Conservation (phyloP, 2,113 vertebrate genomes). For the Pteropus alecto region DNA sequence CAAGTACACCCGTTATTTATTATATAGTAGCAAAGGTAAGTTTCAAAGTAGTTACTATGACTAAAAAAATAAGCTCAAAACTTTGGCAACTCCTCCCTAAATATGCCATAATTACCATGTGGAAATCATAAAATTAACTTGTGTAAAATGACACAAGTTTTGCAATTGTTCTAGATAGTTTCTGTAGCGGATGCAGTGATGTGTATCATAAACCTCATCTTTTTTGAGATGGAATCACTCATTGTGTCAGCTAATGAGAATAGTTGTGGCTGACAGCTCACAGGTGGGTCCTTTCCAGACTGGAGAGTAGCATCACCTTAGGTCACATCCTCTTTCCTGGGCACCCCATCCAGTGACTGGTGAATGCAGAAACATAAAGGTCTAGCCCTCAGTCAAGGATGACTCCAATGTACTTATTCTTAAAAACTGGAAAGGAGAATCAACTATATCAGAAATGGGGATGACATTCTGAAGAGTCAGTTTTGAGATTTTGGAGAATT, state of each 20-base stretch:
- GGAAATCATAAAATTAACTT: not conserved
- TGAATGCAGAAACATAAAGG: not conserved
- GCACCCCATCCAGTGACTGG: accelerated
- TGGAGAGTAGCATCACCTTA: not conserved
- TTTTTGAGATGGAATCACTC: not conserved
- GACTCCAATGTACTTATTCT: not conserved
- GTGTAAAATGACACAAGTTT: not conserved
- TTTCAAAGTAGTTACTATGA: not conserved
- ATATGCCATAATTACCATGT: not conserved
- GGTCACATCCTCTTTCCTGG: not conserved
- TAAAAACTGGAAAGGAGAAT: not conserved
- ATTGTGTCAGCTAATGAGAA: not conserved
- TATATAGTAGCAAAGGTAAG: not conserved
- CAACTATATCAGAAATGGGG: not conserved
- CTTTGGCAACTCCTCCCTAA: not conserved
- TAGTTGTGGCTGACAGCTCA: not conserved
- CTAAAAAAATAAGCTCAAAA: not conserved
- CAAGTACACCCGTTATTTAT: not conserved
- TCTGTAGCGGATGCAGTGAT: not conserved
- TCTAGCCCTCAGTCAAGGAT: not conserved
- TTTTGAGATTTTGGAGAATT: not conserved
- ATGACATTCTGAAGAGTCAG: not conserved
- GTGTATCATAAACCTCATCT: not conserved
- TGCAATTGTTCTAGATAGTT: not conserved
- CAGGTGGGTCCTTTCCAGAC: not conserved